Conservation (phyloP, 2,888 invertebrate species). For the Steinernema carpocapsae region DNA sequence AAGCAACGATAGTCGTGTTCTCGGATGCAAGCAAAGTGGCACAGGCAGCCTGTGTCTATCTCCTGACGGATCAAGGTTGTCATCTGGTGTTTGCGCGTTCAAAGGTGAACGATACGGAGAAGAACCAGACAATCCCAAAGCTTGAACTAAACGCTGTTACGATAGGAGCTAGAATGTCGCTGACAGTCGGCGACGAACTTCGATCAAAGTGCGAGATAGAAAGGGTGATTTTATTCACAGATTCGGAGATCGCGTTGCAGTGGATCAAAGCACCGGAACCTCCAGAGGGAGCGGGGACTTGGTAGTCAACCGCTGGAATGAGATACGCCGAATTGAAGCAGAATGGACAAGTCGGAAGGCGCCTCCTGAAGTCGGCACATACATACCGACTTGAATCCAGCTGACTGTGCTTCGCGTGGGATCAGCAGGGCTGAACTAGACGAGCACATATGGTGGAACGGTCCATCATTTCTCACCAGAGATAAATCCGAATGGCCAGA, state of each 20-base stretch:
- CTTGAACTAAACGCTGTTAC: not conserved
- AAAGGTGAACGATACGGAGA: no score
- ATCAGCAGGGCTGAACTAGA: no score
- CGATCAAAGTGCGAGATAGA: not conserved
- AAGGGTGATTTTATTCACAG: not conserved
- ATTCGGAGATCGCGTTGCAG: not conserved
- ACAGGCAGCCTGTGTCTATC: no score
- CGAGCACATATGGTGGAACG: conserved; percentile 13
- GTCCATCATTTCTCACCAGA: not conserved
- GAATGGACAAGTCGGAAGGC: not conserved
- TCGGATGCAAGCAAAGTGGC: no score
- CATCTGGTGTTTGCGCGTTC: no score
- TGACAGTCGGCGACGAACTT: not conserved
- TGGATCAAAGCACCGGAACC: not conserved
- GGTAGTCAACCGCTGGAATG: not conserved
- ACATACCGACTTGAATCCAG: conserved; percentile 17
- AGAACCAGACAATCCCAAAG: not conserved
- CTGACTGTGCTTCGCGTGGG: conserved; percentile 33
- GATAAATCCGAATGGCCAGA: not conserved
- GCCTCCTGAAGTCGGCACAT: not conserved
- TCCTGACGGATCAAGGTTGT: no score
- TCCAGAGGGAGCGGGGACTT: not conserved
- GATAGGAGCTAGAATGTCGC: not conserved
- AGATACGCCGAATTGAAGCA: not conserved
- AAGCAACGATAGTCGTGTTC: no score